phyloP scores from a whole-genome alignment of 2,113 vertebrate genomes.

The Microtus montanus region DNA sequence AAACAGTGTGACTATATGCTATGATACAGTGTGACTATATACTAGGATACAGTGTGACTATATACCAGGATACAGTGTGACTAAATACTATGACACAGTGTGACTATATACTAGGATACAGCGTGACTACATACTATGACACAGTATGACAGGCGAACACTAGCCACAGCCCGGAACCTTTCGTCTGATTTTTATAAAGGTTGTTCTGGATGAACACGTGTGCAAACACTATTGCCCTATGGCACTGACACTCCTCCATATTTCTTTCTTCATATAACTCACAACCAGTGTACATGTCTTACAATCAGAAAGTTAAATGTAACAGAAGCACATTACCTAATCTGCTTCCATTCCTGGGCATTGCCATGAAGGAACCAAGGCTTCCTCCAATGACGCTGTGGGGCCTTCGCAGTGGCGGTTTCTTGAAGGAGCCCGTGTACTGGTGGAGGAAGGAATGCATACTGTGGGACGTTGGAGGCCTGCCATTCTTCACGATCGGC shows the following conservation, averaged over 20 bases:
- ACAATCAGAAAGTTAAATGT: conserved; percentile 36
- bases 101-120: neutral
- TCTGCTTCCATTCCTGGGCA: conserved; percentile 96
- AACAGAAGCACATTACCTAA: conserved; percentile 88
- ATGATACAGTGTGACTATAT: too few species aligned
- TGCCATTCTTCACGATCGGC: conserved; percentile 94
- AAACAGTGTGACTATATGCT: too few species aligned
- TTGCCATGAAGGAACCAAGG: conserved; percentile 94
- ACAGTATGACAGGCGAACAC: neutral
- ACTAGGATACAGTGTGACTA: too few species aligned
- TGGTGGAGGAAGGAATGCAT: conserved; percentile 98
- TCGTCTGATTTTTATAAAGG: neutral
- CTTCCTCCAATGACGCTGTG: conserved; percentile 97
- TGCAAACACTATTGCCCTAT: neutral
- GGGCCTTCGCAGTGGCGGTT: conserved; percentile 93
- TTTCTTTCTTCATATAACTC: neutral
- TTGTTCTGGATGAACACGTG: neutral
- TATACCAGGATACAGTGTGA: too few species aligned
- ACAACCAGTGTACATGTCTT: neutral
- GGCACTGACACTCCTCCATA: neutral
- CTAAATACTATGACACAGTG: too few species aligned
- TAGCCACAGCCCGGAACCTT: conserved; percentile 1
- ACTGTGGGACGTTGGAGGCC: conserved; percentile 94
- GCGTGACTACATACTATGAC: neutral
- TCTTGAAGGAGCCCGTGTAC: conserved; percentile 97